A percentile compares a stretch with the other conserved stretches of the same genome.
Evolutionary conservation across 2,888 invertebrate genomes (phyloP).

Genomic region (Heliconius ethilla): DNA sequence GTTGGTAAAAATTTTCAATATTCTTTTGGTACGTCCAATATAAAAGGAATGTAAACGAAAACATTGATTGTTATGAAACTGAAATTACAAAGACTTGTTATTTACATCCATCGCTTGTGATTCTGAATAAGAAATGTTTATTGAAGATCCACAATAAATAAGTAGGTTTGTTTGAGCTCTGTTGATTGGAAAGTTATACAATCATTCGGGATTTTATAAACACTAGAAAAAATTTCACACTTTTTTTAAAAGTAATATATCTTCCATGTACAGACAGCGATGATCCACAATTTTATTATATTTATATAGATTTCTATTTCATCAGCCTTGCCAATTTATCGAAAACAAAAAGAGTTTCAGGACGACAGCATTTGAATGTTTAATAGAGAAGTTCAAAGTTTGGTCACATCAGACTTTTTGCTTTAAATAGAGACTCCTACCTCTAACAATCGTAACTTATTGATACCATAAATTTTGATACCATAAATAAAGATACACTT

Average conservation of each 20-base stretch:
- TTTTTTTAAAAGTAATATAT: no score
- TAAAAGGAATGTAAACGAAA: constrained; percentile 18
- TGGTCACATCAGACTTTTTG: constrained; percentile 14
- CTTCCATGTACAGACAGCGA: no score
- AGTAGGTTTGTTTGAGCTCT: neutral
- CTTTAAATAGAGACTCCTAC: neutral
- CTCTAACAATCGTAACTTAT: neutral
- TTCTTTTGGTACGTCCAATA: constrained; percentile 22
- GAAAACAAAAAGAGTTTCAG: constrained; percentile 23
- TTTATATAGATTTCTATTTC: neutral
- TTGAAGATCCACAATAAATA: neutral
- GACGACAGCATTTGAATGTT: constrained; percentile 30
- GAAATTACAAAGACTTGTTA: constrained; percentile 10
- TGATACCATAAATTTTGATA: constrained; percentile 2
- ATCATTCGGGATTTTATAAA: neutral
- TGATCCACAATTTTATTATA: no score
- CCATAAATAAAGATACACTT: neutral
- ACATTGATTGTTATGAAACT: constrained; percentile 11
- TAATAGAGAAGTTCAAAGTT: constrained; percentile 27
- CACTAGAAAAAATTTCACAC: neutral
- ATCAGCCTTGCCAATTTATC: constrained; percentile 25
- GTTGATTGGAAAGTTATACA: neutral
- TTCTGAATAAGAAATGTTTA: neutral
- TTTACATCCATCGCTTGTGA: constrained; percentile 1
- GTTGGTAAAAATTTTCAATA: constrained; percentile 14